phyloP scores from a whole-genome alignment of 2,797 vertebrate genomes.

The Sebastes nivosus region DNA sequence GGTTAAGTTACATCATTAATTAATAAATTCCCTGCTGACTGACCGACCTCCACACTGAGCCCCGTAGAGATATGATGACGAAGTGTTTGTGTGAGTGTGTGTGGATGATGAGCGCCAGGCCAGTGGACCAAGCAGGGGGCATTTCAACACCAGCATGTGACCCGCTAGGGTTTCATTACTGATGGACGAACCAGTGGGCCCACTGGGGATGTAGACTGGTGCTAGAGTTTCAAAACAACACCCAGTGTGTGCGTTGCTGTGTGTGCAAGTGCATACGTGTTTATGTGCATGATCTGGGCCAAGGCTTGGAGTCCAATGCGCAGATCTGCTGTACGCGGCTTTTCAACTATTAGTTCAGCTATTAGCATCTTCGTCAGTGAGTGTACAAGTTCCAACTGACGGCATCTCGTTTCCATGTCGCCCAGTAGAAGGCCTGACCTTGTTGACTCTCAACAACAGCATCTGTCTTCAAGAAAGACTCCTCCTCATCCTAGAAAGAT shows the following conservation, averaged over 20 bases:
- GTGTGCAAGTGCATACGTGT: background rate
- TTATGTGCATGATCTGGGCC: background rate
- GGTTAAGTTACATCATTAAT: background rate
- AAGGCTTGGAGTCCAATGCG: background rate
- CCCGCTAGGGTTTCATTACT: too few species aligned
- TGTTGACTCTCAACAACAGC: too few species aligned
- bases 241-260: constrained; percentile 3
- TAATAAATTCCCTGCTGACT: constrained; percentile 14
- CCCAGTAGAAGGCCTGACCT: too few species aligned
- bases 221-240: constrained; percentile 73
- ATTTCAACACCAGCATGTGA: too few species aligned
- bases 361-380: constrained; percentile 44
- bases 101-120: background rate
- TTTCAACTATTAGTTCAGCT: constrained; percentile 42
- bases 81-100: background rate
- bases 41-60: constrained; percentile 16
- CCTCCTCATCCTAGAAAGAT: too few species aligned
- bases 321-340: constrained; percentile 23
- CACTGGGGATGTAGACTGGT: constrained; percentile 26
- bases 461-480: too few species aligned
- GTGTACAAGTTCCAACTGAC: background rate
- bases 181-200: constrained; percentile 9
- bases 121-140: too few species aligned
- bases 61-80: background rate
- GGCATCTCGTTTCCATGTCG: too few species aligned